These are phyloP conservation scores for Hirtodrosophila duncani DNA, from an alignment of 2,888 invertebrate genomes.

Conservation along the genomic window DNA sequence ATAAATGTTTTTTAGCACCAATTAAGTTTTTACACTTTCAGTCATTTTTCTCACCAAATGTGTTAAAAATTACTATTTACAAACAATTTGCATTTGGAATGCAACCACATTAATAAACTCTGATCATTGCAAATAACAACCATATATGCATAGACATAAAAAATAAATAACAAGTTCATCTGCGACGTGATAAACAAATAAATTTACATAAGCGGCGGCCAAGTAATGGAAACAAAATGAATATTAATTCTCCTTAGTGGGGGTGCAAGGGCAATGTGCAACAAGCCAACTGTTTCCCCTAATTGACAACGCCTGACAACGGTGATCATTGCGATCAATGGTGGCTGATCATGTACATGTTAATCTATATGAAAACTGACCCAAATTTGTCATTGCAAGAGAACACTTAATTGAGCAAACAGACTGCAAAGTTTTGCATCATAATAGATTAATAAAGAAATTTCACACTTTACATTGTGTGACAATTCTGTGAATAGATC, in stretches of 20 bases:
- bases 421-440: conserved; percentile 9
- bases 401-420: conserved; percentile 39
- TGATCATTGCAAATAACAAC: no score
- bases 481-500: no score
- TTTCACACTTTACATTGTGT: conserved; percentile 9
- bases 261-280: conserved; percentile 17
- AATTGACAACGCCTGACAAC: neutral
- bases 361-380: conserved; percentile 36
- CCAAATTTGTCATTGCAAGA: conserved; percentile 29
- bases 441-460: conserved; percentile 19
- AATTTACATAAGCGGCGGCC: conserved; percentile 52
- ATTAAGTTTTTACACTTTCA: conserved; percentile 20
- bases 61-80: conserved; percentile 6
- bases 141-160: no score
- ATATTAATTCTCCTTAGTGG: conserved; percentile 32
- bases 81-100: conserved; percentile 14
- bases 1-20: conserved; percentile 1
- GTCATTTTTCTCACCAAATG: conserved; percentile 19
- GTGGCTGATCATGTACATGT: conserved; percentile 32
- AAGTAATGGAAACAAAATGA: conserved; percentile 46
- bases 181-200: conserved; percentile 43
- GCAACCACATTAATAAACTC: conserved; percentile 43
- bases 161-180: conserved; percentile 4
- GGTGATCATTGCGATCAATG: conserved; percentile 37
- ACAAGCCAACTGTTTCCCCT: no score